phyloP scores from a whole-genome alignment of 1,140 invertebrate species.

The Drosophila lacertosa region DNA sequence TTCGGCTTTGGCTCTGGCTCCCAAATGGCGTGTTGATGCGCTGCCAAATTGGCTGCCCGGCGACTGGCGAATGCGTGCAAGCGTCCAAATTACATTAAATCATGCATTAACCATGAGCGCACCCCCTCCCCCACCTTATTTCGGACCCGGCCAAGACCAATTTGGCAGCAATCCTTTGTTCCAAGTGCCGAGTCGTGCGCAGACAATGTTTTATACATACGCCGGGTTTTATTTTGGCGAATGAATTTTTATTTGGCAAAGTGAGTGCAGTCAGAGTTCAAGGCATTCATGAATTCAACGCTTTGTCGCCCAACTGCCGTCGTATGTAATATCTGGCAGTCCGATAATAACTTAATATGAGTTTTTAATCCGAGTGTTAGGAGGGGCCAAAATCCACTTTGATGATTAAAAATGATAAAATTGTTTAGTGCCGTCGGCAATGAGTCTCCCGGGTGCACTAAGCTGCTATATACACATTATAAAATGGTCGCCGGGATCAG shows the following conservation, averaged over 20 bases:
- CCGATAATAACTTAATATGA: constrained; percentile 84
- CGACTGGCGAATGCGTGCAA: constrained; percentile 65
- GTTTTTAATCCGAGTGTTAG: constrained; percentile 77
- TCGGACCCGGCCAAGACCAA: constrained; percentile 52
- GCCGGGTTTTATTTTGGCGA: constrained; percentile 45
- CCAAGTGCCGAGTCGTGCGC: constrained; percentile 42
- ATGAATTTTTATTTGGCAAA: constrained; percentile 74
- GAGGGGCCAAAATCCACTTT: constrained; percentile 62
- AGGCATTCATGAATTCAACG: constrained; percentile 42
- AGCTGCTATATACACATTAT: constrained; percentile 84
- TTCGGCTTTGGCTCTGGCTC: constrained; percentile 21
- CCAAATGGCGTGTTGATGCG: constrained; percentile 79
- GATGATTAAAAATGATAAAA: constrained; percentile 84
- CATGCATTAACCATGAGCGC: constrained; percentile 79
- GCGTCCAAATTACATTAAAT: constrained; percentile 74
- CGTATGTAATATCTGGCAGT: constrained; percentile 16
- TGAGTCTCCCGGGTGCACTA: constrained; percentile 74
- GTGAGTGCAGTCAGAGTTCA: constrained; percentile 19
- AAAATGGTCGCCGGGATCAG: constrained; percentile 83
- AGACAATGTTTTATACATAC: constrained; percentile 73
- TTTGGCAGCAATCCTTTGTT: constrained; percentile 78
- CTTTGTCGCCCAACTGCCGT: constrained; percentile 4
- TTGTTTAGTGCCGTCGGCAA: constrained; percentile 78
- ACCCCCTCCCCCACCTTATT: neutral
- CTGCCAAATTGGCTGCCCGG: constrained; percentile 72